phyloP scores from a whole-genome alignment of 2,888 invertebrate species.

The Lissocephala sabroskyi region DNA sequence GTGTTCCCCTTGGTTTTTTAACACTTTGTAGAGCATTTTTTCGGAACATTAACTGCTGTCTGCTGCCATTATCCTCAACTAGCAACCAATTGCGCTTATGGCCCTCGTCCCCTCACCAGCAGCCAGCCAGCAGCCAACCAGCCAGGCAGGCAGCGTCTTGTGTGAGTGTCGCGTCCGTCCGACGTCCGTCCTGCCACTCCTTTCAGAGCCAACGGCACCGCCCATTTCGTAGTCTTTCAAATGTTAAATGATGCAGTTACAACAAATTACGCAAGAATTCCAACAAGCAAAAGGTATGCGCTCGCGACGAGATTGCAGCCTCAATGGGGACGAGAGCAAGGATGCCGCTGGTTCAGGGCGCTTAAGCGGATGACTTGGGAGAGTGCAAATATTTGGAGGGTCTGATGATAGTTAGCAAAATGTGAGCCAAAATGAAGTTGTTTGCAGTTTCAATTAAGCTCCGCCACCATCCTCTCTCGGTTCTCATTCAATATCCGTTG shows the following conservation, averaged over 20 bases:
- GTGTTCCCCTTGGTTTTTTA: too few species aligned
- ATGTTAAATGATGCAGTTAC: slow-evolving; percentile 57
- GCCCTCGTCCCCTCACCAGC: too few species aligned
- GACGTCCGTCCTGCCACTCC: slow-evolving; percentile 1
- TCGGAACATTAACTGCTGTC: slow-evolving; percentile 56
- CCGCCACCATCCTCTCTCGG: slow-evolving; percentile 9
- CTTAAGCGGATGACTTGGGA: background rate
- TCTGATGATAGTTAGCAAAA: slow-evolving; percentile 43
- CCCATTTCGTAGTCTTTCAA: slow-evolving; percentile 40
- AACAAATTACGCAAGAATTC: slow-evolving; percentile 48
- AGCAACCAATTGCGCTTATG: slow-evolving; percentile 49
- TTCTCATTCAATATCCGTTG: slow-evolving; percentile 49
- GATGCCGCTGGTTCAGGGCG: too few species aligned
- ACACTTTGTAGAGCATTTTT: slow-evolving; percentile 43
- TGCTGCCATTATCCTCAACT: slow-evolving; percentile 52
- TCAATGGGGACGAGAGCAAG: slow-evolving; percentile 14
- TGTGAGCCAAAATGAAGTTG: slow-evolving; percentile 46
- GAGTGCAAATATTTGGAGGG: slow-evolving; percentile 39
- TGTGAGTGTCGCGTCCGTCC: slow-evolving; percentile 10
- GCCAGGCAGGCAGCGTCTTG: too few species aligned
- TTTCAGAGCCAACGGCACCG: background rate
- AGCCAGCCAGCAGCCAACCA: slow-evolving; percentile 1
- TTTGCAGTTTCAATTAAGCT: slow-evolving; percentile 46
- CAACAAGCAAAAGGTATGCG: slow-evolving; percentile 11
- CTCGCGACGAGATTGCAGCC: slow-evolving; percentile 30